These are phyloP conservation scores for mouse (Mus musculus) DNA, from an alignment of 2,113 vertebrate genomes.

Conservation along the genomic window GRCm39 chr6:146885501-146886000, in stretches of 20 bases:
- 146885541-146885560: not conserved
- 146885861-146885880: not conserved
- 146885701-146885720: not conserved
- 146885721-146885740: not conserved
- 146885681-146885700: not conserved
- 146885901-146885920: not conserved
- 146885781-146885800: not conserved
- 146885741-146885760: not conserved
- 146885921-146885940: not conserved
- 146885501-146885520: not conserved
- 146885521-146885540: not conserved
- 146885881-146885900: not conserved
- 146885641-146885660: not conserved
- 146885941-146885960: too few relatives aligned
- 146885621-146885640: not conserved
- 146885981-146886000: too few relatives aligned
- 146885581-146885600: not conserved
- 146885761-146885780: not conserved
- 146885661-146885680: not conserved
- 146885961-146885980: too few relatives aligned
- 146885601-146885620: not conserved
- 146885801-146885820: not conserved
- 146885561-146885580: not conserved
- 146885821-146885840: not conserved
- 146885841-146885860: not conserved